Percentiles rank a stretch among this genome's conserved stretches.
These are phyloP conservation scores for Hydra vulgaris DNA, from an alignment of 30 jellyfish, hydroid and myxozoan genomes.

Conservation along the genomic window DNA sequence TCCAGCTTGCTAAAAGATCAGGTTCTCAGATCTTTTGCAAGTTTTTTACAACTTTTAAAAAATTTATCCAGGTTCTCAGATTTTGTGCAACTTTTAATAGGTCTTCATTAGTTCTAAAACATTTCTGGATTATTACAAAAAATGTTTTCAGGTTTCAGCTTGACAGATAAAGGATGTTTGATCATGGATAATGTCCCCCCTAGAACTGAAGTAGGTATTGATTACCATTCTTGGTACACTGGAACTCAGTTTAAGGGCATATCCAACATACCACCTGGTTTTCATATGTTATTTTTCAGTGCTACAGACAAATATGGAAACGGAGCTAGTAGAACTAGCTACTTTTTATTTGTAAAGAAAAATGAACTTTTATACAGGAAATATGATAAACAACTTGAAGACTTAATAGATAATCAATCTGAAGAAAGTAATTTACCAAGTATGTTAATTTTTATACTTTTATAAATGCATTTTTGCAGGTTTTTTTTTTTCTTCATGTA, in stretches of 20 bases:
- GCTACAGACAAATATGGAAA: conserved; percentile 37
- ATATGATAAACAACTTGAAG: conserved; percentile 22
- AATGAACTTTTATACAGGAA: conserved; percentile 11
- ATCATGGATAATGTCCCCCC: conserved; percentile 45
- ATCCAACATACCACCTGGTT: conserved; percentile 61
- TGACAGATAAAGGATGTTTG: conserved; percentile 24
- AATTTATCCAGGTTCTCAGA: background rate
- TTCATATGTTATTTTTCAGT: conserved; percentile 65
- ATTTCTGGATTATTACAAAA: background rate
- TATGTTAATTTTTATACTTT: background rate
- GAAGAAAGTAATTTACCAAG: background rate
- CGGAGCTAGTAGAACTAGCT: conserved; percentile 68
- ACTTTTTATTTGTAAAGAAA: conserved; percentile 22
- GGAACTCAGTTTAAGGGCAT: conserved; percentile 78
- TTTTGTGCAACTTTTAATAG: too few relatives aligned
- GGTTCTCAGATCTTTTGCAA: background rate
- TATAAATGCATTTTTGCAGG: too few relatives aligned
- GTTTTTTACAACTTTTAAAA: background rate
- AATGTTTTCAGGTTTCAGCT: conserved; percentile 3
- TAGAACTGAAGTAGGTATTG: conserved; percentile 84
- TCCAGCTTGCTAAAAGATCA: background rate
- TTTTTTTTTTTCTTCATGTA: too few relatives aligned
- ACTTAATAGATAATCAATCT: background rate
- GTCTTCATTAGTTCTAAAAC: too few relatives aligned
- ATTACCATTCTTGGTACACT: conserved; percentile 71